These are phyloP conservation scores for Clitarchus hookeri DNA, from an alignment of 2,888 invertebrate species.

Conservation along the genomic window DNA sequence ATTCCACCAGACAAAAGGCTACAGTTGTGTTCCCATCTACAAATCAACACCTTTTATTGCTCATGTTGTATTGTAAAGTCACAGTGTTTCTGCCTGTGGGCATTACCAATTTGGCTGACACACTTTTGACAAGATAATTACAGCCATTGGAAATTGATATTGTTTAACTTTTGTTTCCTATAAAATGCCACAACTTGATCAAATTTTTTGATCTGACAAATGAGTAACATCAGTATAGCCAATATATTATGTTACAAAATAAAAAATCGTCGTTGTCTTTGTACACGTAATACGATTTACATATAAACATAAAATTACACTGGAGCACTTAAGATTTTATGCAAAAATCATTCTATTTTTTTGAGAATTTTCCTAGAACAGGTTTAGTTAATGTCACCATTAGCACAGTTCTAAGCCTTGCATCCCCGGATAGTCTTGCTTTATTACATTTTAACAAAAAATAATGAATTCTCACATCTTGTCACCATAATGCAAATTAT, in stretches of 20 bases:
- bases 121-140: not conserved
- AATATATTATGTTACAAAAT: slow-evolving; percentile 6
- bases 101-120: not conserved
- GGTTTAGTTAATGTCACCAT: not conserved
- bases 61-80: not conserved
- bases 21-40: not conserved
- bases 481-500: not conserved
- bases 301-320: slow-evolving; percentile 2
- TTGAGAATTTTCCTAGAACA: not conserved
- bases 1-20: not conserved
- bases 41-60: not conserved
- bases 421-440: not conserved
- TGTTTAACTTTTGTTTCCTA: not conserved
- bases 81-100: not conserved
- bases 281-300: not conserved
- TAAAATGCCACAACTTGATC: slow-evolving; percentile 3
- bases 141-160: not conserved
- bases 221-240: slow-evolving; percentile 1
- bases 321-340: not conserved
- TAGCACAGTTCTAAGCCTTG: not conserved
- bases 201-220: not conserved
- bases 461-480: not conserved
- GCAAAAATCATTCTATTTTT: not conserved
- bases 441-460: not conserved
- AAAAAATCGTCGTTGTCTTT: not conserved